Evolutionary conservation across 1,140 invertebrate genomes (phyloP).

Genomic region (Meloidogyne exigua): DNA sequence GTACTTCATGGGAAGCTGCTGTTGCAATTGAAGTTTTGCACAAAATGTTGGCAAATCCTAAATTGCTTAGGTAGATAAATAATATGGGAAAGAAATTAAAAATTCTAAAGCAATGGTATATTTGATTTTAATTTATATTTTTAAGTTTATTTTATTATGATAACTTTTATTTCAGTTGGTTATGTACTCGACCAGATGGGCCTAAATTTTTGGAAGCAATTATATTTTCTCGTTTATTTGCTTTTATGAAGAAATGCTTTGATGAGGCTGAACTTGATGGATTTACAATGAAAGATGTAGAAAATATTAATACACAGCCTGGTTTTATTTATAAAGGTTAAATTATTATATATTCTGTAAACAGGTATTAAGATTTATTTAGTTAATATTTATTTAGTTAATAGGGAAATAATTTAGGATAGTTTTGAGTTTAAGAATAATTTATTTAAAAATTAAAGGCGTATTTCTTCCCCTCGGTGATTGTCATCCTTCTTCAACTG

Average conservation of each 20-base stretch:
- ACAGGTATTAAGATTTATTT: not conserved
- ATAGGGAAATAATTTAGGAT: not conserved
- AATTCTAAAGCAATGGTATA: too few relatives aligned
- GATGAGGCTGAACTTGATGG: conserved; percentile 43
- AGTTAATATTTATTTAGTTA: too few relatives aligned
- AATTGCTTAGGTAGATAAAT: conserved; percentile 72
- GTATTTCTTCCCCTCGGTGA: conserved; percentile 48
- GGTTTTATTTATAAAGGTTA: conserved; percentile 41
- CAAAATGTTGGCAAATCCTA: conserved; percentile 84
- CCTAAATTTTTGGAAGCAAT: conserved; percentile 72
- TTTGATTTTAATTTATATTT: too few relatives aligned
- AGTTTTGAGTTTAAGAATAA: conserved; percentile 33
- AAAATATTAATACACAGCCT: conserved; percentile 29
- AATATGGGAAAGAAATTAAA: too few relatives aligned
- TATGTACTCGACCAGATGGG: conserved; percentile 34
- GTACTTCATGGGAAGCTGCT: conserved; percentile 89
- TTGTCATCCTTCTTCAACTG: conserved; percentile 34
- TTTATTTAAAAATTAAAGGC: conserved; percentile 17
- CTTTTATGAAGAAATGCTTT: conserved; percentile 36
- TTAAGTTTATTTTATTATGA: conserved; percentile 72
- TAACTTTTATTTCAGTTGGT: conserved; percentile 25
- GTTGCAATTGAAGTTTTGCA: conserved; percentile 91
- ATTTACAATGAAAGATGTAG: conserved; percentile 16
- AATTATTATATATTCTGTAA: not conserved
- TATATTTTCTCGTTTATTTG: conserved; percentile 67